Evolutionary conservation across 1,140 invertebrate genomes (phyloP), one percentile per base, ranked within the genome.

Genomic region (Drosophila paulistorum): DNA sequence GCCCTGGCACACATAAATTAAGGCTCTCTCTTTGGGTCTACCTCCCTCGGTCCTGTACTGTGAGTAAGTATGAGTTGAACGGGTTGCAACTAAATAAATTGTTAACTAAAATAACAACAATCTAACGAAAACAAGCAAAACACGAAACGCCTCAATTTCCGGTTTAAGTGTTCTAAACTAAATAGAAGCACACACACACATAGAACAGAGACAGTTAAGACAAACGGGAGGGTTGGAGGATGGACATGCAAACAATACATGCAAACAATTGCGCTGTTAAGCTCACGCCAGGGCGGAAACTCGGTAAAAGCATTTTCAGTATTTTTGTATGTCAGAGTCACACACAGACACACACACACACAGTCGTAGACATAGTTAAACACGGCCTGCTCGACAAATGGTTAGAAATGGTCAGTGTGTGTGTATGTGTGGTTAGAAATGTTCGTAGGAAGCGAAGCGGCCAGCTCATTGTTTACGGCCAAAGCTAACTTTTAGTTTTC

Each of bases 71-170:
- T 37, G 57, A 62, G 42, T 80, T 51, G 45, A 51, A 60, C 61
- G 68, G 63, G 76, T 54, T 70, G 66, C 72, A 84, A 90, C 85
- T 90, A 89, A 90, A 89, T 89, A 89, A 89, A 89, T 89, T 89
- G 84, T 89, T 90, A 89, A 89, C 84, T 81, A 84, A 89, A 89
- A 90, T 90, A 89, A 89, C 85, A 89, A 89, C 85, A 84, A 85
- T 75, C 85, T 81, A 89, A 85, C 85, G 62, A 81, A 90, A 89
- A 90, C 85, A 89, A 89, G 84, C 77, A 90, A 78, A 84, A 89
- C 77, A 81, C 85, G 81, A 81, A 90, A 90, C 89, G 89, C 89
- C 84, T 90, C 83, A 91, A 90, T 90, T 90, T 91, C 89, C 89
- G 89, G 81, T 83, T 89, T 89, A 89, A 90, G 82, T 81, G 75